Conservation (phyloP, 2,113 vertebrate species). For the Vanacampus margaritifer region DNA sequence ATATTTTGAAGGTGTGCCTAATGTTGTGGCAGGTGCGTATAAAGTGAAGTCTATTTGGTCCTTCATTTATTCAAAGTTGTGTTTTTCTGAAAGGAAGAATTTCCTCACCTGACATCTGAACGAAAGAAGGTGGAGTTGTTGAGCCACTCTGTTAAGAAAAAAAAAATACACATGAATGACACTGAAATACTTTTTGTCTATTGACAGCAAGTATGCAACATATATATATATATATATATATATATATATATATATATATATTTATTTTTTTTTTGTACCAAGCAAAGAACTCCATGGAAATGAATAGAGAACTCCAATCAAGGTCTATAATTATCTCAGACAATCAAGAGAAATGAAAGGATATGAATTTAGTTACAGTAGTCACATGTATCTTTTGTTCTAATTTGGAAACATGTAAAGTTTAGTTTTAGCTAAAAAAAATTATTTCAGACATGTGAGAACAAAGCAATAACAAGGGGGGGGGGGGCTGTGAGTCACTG, state of each 20-base stretch:
- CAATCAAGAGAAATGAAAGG: not conserved
- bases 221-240: too few species aligned
- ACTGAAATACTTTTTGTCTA: not conserved
- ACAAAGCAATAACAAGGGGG: not conserved
- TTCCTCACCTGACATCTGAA: slow-evolving; percentile 82
- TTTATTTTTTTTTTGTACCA: not conserved
- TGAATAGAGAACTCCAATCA: not conserved
- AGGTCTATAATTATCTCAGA: not conserved
- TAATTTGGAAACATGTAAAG: not conserved
- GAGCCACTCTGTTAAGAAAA: slow-evolving; percentile 72
- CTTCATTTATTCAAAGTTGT: not conserved
- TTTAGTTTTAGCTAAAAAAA: not conserved
- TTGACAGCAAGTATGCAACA: not conserved
- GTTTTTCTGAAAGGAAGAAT: not conserved
- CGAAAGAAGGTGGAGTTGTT: slow-evolving; percentile 67
- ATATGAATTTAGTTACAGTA: not conserved
- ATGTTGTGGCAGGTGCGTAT: not conserved
- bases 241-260: too few species aligned
- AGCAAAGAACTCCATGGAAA: not conserved
- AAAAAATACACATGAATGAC: slow-evolving; percentile 5
- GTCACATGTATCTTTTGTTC: not conserved
- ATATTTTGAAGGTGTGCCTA: not conserved
- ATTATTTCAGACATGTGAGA: not conserved
- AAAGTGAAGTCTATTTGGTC: not conserved
- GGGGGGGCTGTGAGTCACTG: too few species aligned